Base-by-base conservation (phyloP, 2,888 invertebrate species). In the Stenotaenia linearis region DNA sequence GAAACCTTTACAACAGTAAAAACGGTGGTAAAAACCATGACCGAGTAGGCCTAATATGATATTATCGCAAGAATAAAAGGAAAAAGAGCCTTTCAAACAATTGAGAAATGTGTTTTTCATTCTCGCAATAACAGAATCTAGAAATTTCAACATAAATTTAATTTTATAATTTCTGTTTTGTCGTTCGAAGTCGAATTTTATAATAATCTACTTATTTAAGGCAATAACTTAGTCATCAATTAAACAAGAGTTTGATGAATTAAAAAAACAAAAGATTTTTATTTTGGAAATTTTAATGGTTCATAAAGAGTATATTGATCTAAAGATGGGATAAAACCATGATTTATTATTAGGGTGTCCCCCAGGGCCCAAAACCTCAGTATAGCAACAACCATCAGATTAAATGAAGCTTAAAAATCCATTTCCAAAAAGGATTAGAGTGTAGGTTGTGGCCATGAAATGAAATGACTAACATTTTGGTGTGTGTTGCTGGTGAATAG, bases 281-380 rank as follows among this genome's bases (percentile, higher is more conserved):
- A 69, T 69, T 28, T 23, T 6, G 25, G 69, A 69, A 28, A 69
- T 69, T 69, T 69, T 69, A 69, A 69, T 69, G 69, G 69, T 69
- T 69, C 69, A 69, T 69, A 69, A 69, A 69, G 69, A 69, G 69
- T 69, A 69, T 69, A 69, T 69, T 69, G 69, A 69, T 69, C 69
- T 69, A 69, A 69, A 69, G 69, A 69, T 69, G 69, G 69, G 69
- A 69, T 69, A 69, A 69, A 28, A 28, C 69, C 69, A 28, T 69
- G 69, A 69, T 69, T 69, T 69, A 69, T 69, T 69, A 25, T 69
- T 28, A 69, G 69, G 69, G 69, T 25, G 69, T 23, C 25, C 25
- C 69, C 69, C 69, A 12, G 25, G 69, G 25, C 12, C 28, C 25
- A 25, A 25, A 69, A 69, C 69, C 69, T 69, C 69, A 12, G 69